Evolutionary conservation across 2,888 invertebrate genomes (phyloP).

Genomic region (Melangyna quadrimaculata): DNA sequence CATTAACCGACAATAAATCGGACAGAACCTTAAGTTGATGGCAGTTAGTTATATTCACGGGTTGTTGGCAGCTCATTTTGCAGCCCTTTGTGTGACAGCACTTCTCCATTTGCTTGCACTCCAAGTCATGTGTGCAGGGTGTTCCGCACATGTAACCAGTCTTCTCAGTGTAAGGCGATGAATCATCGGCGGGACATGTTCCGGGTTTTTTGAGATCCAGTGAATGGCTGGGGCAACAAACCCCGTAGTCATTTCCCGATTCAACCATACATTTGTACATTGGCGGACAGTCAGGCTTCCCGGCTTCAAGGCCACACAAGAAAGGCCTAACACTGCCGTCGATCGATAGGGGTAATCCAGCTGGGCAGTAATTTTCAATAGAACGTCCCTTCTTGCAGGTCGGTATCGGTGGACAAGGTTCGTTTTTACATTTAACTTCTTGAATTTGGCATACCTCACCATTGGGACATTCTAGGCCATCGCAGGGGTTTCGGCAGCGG

Average conservation of each 20-base stretch:
- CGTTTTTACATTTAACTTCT: slow-evolving; percentile 88
- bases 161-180: slow-evolving; percentile 78
- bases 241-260: slow-evolving; percentile 91
- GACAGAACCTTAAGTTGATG: slow-evolving; percentile 89
- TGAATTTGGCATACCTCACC: slow-evolving; percentile 89
- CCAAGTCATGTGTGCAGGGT: slow-evolving; percentile 89
- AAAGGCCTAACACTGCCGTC: slow-evolving; percentile 89
- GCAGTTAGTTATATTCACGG: slow-evolving; percentile 89
- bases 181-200: slow-evolving; percentile 85
- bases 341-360: slow-evolving; percentile 87
- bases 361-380: slow-evolving; percentile 89
- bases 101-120: slow-evolving; percentile 91
- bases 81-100: slow-evolving; percentile 90
- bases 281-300: slow-evolving; percentile 92
- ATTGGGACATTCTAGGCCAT: slow-evolving; percentile 88
- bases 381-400: slow-evolving; percentile 91
- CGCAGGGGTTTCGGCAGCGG: slow-evolving; percentile 91
- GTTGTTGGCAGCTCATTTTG: slow-evolving; percentile 87
- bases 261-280: slow-evolving; percentile 91
- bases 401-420: slow-evolving; percentile 92
- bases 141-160: slow-evolving; percentile 83
- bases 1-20: slow-evolving; percentile 88
- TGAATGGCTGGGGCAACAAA: slow-evolving; percentile 89
- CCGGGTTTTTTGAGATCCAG: slow-evolving; percentile 89
- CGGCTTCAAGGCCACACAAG: slow-evolving; percentile 89